phyloP scores from a whole-genome alignment of 2,888 invertebrate species.

The Sericinus montela region DNA sequence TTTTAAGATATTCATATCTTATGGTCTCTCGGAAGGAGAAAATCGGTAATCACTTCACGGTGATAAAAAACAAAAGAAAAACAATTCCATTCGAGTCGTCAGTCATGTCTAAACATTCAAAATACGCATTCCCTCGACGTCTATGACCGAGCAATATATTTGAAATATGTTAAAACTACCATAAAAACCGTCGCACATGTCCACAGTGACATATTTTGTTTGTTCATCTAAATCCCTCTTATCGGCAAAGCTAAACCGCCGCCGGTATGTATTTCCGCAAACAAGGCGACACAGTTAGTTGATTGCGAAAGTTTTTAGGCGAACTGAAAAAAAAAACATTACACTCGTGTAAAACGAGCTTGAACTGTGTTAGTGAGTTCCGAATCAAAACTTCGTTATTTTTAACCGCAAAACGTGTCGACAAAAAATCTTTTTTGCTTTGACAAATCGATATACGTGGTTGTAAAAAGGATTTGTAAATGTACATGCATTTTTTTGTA shows the following conservation, averaged over 20 bases:
- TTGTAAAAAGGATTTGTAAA: too few species aligned
- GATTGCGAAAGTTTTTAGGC: slow-evolving; percentile 18
- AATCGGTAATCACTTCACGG: too few species aligned
- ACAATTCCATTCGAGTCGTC: too few species aligned
- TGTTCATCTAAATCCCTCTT: slow-evolving; percentile 12
- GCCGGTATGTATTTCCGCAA: slow-evolving; percentile 12
- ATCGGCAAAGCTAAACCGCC: slow-evolving; percentile 8
- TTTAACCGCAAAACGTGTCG: background rate
- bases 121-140: too few species aligned
- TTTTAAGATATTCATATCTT: too few species aligned
- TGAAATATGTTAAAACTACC: background rate
- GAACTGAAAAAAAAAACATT: background rate
- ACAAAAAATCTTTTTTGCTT: slow-evolving; percentile 8
- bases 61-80: too few species aligned
- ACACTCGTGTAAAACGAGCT: slow-evolving; percentile 8
- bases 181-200: slow-evolving; percentile 1
- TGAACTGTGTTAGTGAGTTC: slow-evolving; percentile 2
- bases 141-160: too few species aligned
- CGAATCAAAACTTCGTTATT: slow-evolving; percentile 16
- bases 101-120: too few species aligned
- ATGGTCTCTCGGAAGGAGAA: too few species aligned
- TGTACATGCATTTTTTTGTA: too few species aligned
- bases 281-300: slow-evolving; percentile 18
- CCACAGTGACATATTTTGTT: slow-evolving; percentile 1
- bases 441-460: background rate